Evolutionary conservation across 2,113 vertebrate genomes (phyloP).

Genomic region (Pollimyrus isidori): DNA sequence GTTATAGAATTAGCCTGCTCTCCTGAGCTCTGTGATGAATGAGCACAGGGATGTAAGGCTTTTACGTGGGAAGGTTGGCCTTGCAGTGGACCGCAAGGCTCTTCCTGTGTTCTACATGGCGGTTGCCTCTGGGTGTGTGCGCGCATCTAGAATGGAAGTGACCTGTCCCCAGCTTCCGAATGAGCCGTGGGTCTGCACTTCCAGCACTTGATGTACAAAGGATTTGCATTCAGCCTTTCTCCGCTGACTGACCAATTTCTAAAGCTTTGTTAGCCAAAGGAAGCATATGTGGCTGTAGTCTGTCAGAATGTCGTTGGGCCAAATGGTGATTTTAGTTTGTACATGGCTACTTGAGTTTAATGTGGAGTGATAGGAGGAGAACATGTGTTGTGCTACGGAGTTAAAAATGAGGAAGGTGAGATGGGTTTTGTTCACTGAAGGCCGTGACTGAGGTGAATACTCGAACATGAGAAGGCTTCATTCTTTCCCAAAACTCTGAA

Average conservation of each 20-base stretch:
- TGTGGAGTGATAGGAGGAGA: not conserved
- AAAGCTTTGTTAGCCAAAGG: not conserved
- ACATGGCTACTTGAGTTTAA: not conserved
- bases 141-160: not conserved
- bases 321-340: not conserved
- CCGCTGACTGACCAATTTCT: not conserved
- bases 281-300: not conserved
- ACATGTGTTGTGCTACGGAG: not conserved
- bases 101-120: not conserved
- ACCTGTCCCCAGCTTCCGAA: not conserved
- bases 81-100: not conserved
- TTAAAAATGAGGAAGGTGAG: too few species aligned
- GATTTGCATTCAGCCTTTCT: not conserved
- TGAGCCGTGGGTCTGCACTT: not conserved
- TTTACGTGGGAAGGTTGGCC: not conserved
- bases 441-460: not conserved
- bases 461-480: not conserved
- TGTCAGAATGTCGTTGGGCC: not conserved
- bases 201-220: not conserved
- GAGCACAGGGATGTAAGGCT: not conserved
- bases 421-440: not conserved
- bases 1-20: not conserved
- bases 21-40: not conserved
- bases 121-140: not conserved
- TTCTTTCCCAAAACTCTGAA: not conserved